Evolutionary conservation across 1,140 invertebrate species (phyloP), one percentile per base, ranked within the genome.

Genomic region (Eubasilissa regina): DNA sequence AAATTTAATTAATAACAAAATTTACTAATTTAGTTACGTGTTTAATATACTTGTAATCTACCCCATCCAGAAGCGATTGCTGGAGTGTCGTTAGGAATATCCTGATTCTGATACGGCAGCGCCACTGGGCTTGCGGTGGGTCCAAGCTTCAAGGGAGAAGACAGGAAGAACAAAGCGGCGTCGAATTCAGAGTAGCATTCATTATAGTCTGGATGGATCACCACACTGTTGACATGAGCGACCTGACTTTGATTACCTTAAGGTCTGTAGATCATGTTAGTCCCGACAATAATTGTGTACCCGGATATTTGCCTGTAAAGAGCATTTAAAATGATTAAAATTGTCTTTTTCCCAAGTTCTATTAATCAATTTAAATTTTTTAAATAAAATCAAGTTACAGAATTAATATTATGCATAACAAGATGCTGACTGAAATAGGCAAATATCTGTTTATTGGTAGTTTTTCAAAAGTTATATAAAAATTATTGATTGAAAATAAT

Each of bases 191-290:
- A 8, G 8, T 15, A 1, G 3, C 11, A 51, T 1, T 12, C 3
- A 51, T 51, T 8, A 8, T 13, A 51, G 35, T 9, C 25, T 80
- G 73, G 58, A 74, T 64, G 25, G 58, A 35, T 6, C 25, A 35
- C 55, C 21, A 77, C 21, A 55, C 56, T 62, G 9, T 0, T 53
- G 43, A 80, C 79, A 4, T 44, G 7, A 9, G 74, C 60, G 13
- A 77, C 56, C 72, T 77, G 53, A 11, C 79, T 75, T 19, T 72
- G 75, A 3, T 45, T 48, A 43, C 58, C 17, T 80, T 72, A 6
- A 1, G 25, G 25, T 35, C 1, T 1, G 25, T 35, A 35, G 25
- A 3, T n/a, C 1, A 3, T 51, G 48, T 51, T 51, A 51, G 11
- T 12, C 9, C 48, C 48, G 11, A 51, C 48, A 51, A 1, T 1